A percentile compares a stretch with the other conserved stretches of the same genome.
These are phyloP conservation scores for Mohoua ochrocephala DNA, from an alignment of 2,113 vertebrate genomes.

Conservation along the genomic window DNA sequence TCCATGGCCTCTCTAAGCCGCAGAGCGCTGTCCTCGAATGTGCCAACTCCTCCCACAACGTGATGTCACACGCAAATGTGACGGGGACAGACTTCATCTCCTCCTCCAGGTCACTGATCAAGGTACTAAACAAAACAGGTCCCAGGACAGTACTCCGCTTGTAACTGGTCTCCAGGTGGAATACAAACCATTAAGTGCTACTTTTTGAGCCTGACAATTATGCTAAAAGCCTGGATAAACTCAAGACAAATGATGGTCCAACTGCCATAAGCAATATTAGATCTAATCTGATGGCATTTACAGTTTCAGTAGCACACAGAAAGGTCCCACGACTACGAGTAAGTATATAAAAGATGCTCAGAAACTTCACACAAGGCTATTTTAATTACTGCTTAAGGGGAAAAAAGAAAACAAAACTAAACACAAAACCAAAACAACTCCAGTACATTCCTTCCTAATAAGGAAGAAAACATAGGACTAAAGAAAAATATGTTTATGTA, in stretches of 20 bases:
- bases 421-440: neutral
- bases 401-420: neutral
- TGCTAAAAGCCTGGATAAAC: neutral
- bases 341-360: neutral
- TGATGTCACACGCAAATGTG: neutral
- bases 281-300: neutral
- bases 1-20: rapidly evolving
- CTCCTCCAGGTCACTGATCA: neutral
- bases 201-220: neutral
- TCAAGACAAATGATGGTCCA: neutral
- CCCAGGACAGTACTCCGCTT: neutral
- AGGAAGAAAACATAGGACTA: neutral
- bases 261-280: neutral
- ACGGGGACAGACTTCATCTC: neutral
- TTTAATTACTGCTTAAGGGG: neutral
- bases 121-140: neutral
- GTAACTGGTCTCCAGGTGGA: neutral
- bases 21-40: neutral
- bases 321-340: neutral
- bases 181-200: neutral
- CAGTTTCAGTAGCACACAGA: neutral
- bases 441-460: neutral
- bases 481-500: neutral
- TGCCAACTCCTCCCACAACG: rapidly evolving
- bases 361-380: neutral